phyloP scores from a whole-genome alignment of 2,888 invertebrate genomes.

The Carabus problematicus region DNA sequence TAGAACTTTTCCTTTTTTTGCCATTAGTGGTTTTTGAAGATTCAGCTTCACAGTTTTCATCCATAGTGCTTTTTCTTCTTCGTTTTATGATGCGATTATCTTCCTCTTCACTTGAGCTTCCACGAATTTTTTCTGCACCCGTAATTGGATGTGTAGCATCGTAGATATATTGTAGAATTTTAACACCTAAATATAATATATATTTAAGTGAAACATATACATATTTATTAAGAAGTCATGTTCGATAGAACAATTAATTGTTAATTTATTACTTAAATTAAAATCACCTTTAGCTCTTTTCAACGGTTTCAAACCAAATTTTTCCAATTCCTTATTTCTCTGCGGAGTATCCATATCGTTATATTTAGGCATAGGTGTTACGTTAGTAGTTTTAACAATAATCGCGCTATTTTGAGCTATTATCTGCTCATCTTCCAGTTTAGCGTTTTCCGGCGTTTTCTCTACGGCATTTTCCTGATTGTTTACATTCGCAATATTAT shows the following conservation, averaged over 20 bases:
- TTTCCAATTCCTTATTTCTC: conserved; percentile 65
- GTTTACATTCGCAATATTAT: not conserved
- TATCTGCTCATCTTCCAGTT: conserved; percentile 5
- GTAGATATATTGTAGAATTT: conserved; percentile 71
- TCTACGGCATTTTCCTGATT: not conserved
- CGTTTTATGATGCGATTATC: conserved; percentile 24
- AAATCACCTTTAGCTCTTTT: conserved; percentile 58
- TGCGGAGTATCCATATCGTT: conserved; percentile 65
- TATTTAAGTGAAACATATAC: too few relatives aligned
- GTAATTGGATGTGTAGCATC: conserved; percentile 72
- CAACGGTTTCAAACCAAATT: conserved; percentile 72
- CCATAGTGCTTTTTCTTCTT: conserved; percentile 21
- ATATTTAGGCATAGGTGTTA: conserved; percentile 68
- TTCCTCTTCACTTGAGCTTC: conserved; percentile 43
- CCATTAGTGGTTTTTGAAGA: not conserved
- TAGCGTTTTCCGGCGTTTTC: conserved; percentile 24
- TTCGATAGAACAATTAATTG: too few relatives aligned
- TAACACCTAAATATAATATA: conserved; percentile 60
- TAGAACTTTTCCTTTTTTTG: not conserved
- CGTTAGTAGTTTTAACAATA: conserved; percentile 63
- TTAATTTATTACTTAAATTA: not conserved
- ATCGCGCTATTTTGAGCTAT: conserved; percentile 60
- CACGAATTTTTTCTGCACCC: conserved; percentile 43
- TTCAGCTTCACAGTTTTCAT: conserved; percentile 14
- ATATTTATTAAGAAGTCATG: too few relatives aligned